A percentile compares a stretch with the other conserved stretches of the same genome.
Conservation (phyloP, 2,113 vertebrate species). For the Nothocercus nigrocapillus region DNA sequence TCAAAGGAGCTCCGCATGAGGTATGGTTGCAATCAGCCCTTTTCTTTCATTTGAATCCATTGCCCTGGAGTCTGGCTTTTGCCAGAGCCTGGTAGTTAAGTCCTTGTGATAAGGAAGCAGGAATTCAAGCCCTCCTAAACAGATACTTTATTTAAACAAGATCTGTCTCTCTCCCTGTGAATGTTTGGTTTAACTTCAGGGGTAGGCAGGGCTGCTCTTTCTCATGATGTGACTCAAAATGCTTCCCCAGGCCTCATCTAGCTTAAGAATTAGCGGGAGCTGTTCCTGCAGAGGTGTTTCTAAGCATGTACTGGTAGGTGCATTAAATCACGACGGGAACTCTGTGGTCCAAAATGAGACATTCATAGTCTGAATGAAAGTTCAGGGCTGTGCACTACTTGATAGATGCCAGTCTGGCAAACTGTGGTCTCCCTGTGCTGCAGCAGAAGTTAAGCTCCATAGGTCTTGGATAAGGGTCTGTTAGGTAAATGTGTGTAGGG, state of each 20-base stretch:
- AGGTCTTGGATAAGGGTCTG: no score
- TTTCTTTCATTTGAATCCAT: not conserved
- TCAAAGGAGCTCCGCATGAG: slow-evolving; percentile 96
- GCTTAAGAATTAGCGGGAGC: not conserved
- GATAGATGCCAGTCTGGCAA: not conserved
- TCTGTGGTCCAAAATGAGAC: not conserved
- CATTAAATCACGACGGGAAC: not conserved
- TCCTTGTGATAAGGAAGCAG: not conserved
- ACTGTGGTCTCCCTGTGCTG: not conserved
- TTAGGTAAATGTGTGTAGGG: no score
- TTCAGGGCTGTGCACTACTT: not conserved
- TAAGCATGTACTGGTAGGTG: not conserved
- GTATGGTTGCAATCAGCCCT: slow-evolving; percentile 56
- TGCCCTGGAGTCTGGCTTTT: not conserved
- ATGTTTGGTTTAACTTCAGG: not conserved
- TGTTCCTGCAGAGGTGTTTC: not conserved
- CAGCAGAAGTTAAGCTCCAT: no score
- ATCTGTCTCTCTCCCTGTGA: no score
- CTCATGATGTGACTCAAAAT: not conserved
- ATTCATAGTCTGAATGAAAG: not conserved
- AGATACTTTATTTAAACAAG: no score
- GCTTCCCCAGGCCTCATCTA: not conserved
- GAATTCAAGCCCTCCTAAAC: not conserved
- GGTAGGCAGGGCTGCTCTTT: not conserved
- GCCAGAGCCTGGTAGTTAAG: not conserved